A percentile compares a stretch with the other conserved stretches of the same genome.
Conservation (phyloP, 2,797 vertebrate genomes). For the Calcarius lapponicus region DNA sequence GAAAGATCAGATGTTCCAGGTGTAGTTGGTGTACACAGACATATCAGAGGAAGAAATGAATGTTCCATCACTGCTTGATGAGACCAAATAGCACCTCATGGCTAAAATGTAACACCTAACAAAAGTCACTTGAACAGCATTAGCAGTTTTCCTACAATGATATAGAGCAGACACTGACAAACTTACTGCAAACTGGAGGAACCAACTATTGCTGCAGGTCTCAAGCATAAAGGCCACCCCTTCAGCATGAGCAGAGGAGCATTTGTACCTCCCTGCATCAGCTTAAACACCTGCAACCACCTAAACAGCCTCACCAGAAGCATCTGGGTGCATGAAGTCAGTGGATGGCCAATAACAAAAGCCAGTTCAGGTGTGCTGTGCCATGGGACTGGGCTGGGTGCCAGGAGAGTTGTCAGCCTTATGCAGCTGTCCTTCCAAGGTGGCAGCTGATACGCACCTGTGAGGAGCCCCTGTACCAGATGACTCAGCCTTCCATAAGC, state of each 20-base stretch:
- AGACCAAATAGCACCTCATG: not conserved
- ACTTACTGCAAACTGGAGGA: fast-evolving
- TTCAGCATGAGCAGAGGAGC: fast-evolving
- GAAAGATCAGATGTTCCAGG: not conserved
- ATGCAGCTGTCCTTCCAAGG: not conserved
- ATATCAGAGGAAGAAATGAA: not conserved
- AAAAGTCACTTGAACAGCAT: not conserved
- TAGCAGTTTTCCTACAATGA: not conserved
- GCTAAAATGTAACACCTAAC: not conserved
- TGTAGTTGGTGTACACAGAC: not conserved
- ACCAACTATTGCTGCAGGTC: fast-evolving
- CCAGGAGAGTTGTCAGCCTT: not conserved
- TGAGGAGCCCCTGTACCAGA: not conserved
- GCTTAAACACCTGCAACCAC: not conserved
- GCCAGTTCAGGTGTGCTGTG: not conserved
- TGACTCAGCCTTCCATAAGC: not conserved
- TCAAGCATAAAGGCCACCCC: fast-evolving
- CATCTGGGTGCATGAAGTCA: not conserved
- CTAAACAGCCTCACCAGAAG: not conserved
- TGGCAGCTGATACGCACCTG: not conserved
- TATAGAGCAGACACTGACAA: not conserved
- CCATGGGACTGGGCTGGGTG: not conserved
- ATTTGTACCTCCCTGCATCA: fast-evolving
- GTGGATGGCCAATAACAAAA: not conserved
- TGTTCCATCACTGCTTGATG: fast-evolving